These are phyloP conservation scores for Trilocha varians DNA, from an alignment of 2,888 invertebrate species.

Conservation along the genomic window DNA sequence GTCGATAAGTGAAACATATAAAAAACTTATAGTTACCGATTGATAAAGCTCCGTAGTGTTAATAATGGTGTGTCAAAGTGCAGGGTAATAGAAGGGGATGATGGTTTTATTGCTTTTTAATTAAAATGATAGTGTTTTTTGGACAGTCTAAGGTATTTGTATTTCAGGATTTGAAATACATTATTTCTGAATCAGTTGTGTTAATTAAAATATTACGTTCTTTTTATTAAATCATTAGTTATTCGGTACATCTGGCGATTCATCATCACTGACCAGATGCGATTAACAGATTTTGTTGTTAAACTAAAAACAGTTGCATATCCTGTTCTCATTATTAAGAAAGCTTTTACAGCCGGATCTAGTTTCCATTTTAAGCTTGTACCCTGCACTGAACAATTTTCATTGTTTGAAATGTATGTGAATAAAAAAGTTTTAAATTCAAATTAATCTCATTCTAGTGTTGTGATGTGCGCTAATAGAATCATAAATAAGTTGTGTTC, in stretches of 20 bases:
- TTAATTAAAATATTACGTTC: too few relatives aligned
- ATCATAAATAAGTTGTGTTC: conserved; percentile 31
- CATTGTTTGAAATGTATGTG: not conserved
- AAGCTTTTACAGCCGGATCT: too few relatives aligned
- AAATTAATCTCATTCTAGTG: conserved; percentile 24
- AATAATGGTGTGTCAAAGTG: conserved; percentile 59
- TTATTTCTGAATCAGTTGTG: too few relatives aligned
- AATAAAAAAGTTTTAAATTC: too few relatives aligned
- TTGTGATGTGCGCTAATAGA: conserved; percentile 58
- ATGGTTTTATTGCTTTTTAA: conserved; percentile 43
- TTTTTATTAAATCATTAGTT: too few relatives aligned
- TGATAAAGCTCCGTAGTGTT: conserved; percentile 17
- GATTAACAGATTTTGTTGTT: not conserved
- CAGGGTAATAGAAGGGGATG: conserved; percentile 44
- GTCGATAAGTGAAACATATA: conserved; percentile 13
- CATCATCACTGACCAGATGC: conserved; percentile 5
- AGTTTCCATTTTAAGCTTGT: not conserved
- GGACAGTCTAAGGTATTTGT: conserved; percentile 9
- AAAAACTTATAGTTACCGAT: conserved; percentile 6
- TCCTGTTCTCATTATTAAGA: conserved; percentile 20
- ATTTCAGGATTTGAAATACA: conserved; percentile 17
- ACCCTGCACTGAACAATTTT: not conserved
- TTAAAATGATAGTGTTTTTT: conserved; percentile 30
- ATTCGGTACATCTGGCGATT: conserved; percentile 49
- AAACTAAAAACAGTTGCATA: conserved; percentile 16